phyloP scores from a whole-genome alignment of 2,888 invertebrate genomes.

The Siphonodentalium dalli region DNA sequence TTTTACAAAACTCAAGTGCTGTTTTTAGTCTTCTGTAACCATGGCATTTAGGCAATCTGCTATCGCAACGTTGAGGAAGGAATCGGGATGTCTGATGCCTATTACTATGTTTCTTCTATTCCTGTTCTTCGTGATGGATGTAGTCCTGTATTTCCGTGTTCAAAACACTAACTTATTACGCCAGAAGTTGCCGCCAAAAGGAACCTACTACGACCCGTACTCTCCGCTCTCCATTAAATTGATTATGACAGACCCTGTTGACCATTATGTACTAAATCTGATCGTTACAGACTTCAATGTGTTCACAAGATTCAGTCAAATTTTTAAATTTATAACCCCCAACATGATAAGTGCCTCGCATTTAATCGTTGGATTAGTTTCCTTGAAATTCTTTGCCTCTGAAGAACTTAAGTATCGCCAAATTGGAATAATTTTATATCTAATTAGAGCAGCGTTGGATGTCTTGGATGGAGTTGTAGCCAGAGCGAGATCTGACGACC shows the following conservation, averaged over 20 bases:
- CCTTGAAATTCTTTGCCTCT: conserved; percentile 79
- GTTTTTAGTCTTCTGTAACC: too few species aligned
- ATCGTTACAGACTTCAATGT: conserved; percentile 77
- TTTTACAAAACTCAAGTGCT: too few species aligned
- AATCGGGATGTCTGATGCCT: too few species aligned
- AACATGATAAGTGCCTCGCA: conserved; percentile 85
- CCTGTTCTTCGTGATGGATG: conserved; percentile 45
- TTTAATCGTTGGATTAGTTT: conserved; percentile 76
- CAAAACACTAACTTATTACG: conserved; percentile 34
- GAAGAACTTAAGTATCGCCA: conserved; percentile 78
- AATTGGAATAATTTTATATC: conserved; percentile 79
- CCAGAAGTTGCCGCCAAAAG: conserved; percentile 18
- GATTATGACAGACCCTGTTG: conserved; percentile 81
- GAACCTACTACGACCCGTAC: conserved; percentile 38
- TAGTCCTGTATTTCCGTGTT: conserved; percentile 33
- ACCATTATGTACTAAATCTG: conserved; percentile 84
- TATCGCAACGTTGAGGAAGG: too few species aligned
- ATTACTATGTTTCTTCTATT: conserved; percentile 29
- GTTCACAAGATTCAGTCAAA: conserved; percentile 72
- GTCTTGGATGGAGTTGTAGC: conserved; percentile 88
- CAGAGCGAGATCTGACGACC: conserved; percentile 69
- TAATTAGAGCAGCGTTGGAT: conserved; percentile 82
- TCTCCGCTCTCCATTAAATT: conserved; percentile 79
- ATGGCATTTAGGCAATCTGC: too few species aligned
- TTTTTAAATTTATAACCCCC: conserved; percentile 73